Percentiles rank a stretch among this genome's conserved stretches.
Conservation (phyloP, 1,140 invertebrate species). For the Oryctes rhinoceros region DNA sequence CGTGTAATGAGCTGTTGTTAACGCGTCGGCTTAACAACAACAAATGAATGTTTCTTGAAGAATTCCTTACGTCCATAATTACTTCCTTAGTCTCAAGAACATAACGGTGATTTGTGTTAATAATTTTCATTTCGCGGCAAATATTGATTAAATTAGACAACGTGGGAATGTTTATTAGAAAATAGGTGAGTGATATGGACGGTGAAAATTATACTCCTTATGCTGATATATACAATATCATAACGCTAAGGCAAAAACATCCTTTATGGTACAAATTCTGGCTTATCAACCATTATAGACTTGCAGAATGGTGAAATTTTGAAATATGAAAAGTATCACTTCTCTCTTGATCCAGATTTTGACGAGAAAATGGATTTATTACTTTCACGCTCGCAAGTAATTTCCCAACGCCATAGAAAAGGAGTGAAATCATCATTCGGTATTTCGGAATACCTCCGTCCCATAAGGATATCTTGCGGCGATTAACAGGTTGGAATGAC, state of each 20-base stretch:
- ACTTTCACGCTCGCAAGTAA: neutral
- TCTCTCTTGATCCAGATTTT: neutral
- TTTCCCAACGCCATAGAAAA: neutral
- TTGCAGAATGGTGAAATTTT: neutral
- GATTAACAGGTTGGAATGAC: neutral
- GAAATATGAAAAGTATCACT: neutral
- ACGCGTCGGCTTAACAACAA: neutral
- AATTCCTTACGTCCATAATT: neutral
- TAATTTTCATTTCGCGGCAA: too few relatives aligned
- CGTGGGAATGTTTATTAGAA: neutral
- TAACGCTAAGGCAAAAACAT: too few relatives aligned
- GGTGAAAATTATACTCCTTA: too few relatives aligned
- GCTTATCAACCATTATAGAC: too few relatives aligned
- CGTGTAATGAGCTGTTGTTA: neutral
- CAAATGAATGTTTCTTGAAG: neutral
- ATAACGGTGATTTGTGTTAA: neutral
- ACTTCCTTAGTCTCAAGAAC: constrained; percentile 19
- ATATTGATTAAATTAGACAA: too few relatives aligned
- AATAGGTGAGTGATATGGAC: neutral
- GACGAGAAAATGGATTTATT: neutral
- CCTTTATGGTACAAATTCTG: too few relatives aligned
- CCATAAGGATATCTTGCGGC: neutral
- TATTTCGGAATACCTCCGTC: constrained; percentile 6
- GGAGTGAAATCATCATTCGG: constrained; percentile 19
- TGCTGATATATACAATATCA: too few relatives aligned